phyloP scores from a whole-genome alignment of 2,113 vertebrate genomes.

The Dasyprocta punctata region DNA sequence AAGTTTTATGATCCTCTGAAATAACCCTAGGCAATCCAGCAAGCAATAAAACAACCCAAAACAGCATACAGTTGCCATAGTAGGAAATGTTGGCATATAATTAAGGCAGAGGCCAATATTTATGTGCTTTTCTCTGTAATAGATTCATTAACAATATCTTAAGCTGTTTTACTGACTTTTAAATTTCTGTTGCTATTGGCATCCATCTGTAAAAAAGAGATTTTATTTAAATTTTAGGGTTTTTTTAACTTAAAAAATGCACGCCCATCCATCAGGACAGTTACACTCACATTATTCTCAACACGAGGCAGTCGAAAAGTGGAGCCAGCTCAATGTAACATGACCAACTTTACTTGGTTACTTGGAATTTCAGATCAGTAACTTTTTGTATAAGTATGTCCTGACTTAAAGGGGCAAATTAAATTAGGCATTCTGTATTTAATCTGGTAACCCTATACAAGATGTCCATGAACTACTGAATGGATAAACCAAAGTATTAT shows the following conservation, averaged over 20 bases:
- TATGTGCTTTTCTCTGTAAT: background rate
- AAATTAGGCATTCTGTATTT: background rate
- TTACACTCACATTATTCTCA: background rate
- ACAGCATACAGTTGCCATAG: background rate
- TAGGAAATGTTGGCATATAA: constrained; percentile 48
- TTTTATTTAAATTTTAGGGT: background rate
- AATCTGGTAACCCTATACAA: background rate
- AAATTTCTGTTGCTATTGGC: constrained; percentile 48
- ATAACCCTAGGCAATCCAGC: constrained; percentile 55
- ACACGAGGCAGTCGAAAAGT: background rate
- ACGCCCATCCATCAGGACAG: background rate
- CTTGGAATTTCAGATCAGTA: background rate
- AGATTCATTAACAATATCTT: constrained; percentile 54
- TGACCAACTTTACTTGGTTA: background rate
- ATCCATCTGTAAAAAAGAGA: constrained; percentile 29
- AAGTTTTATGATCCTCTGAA: constrained; percentile 73
- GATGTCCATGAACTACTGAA: background rate
- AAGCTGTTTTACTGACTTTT: constrained; percentile 65
- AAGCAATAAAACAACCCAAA: constrained; percentile 52
- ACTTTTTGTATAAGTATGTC: background rate
- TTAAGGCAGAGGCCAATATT: constrained; percentile 59
- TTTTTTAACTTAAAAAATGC: background rate
- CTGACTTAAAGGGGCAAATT: background rate
- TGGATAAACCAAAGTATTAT: background rate
- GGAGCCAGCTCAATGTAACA: background rate